Evolutionary conservation across 1,140 invertebrate genomes (phyloP).

Genomic region (Eupristina koningsbergeri): DNA sequence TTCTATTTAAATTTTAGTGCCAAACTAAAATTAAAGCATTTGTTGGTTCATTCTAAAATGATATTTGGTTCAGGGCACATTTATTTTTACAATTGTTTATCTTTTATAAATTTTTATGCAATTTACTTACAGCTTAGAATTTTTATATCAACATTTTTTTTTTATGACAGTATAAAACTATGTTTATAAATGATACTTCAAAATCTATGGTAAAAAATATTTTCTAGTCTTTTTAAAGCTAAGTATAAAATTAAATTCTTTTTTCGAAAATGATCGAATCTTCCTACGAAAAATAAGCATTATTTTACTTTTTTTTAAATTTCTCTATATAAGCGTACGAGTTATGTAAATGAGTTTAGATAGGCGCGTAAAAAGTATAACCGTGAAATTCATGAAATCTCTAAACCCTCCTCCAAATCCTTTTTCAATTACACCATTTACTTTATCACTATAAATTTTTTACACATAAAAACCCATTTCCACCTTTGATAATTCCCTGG

Average conservation of each 20-base stretch:
- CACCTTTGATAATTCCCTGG: conserved; percentile 2
- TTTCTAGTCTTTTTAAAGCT: too few species aligned
- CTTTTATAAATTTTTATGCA: too few species aligned
- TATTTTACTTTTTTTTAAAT: neutral
- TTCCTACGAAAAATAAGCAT: neutral
- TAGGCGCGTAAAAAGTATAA: too few species aligned
- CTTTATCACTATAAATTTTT: conserved; percentile 12
- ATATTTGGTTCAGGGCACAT: neutral
- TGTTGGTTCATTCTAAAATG: neutral
- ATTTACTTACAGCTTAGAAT: too few species aligned
- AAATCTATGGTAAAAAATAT: too few species aligned
- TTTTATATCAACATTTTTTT: too few species aligned
- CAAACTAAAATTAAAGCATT: neutral
- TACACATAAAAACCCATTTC: conserved; percentile 13
- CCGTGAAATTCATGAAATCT: neutral
- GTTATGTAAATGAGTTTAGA: neutral
- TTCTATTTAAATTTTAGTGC: neutral
- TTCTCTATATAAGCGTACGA: neutral
- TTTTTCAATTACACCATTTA: neutral
- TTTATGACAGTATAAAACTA: too few species aligned
- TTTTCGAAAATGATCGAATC: neutral
- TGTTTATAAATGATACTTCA: too few species aligned
- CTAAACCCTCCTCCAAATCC: neutral
- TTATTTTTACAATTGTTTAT: too few species aligned
- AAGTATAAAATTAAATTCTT: neutral